Percentiles rank a stretch among this genome's conserved stretches.
phyloP scores from a whole-genome alignment of 2,888 invertebrate species.

The Synanthedon formicaeformis region DNA sequence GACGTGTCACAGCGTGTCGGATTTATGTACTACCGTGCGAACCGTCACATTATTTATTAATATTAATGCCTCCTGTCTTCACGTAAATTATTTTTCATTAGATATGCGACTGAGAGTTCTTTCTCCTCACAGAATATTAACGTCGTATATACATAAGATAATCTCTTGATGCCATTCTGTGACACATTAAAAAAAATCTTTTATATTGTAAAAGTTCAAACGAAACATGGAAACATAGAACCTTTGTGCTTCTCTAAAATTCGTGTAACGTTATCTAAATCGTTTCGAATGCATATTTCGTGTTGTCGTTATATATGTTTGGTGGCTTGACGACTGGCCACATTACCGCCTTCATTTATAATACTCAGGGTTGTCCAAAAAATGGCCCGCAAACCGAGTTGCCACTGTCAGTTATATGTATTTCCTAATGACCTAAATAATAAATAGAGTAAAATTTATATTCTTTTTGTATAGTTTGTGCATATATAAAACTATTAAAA shows the following conservation, averaged over 20 bases:
- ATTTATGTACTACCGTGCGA: conserved; percentile 59
- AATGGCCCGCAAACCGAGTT: too few relatives aligned
- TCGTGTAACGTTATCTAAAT: background rate
- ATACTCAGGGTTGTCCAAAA: background rate
- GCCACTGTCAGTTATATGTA: too few relatives aligned
- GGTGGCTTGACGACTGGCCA: background rate
- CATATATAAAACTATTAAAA: too few relatives aligned
- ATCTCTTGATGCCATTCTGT: background rate
- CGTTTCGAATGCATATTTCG: background rate
- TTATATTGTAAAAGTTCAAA: too few relatives aligned
- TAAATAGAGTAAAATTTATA: too few relatives aligned
- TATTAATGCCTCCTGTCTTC: conserved; percentile 55
- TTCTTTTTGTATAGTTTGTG: too few relatives aligned
- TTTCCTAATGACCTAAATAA: too few relatives aligned
- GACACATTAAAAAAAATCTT: background rate
- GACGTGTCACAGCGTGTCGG: conserved; percentile 50
- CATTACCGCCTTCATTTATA: background rate
- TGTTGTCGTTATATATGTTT: background rate
- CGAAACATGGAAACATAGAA: background rate
- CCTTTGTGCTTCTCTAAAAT: background rate
- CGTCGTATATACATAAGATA: conserved; percentile 11
- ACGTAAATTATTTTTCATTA: conserved; percentile 55
- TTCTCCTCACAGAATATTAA: conserved; percentile 30
- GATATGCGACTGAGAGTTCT: conserved; percentile 22
- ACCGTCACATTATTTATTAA: conserved; percentile 60